Percentiles rank a stretch among this genome's conserved stretches.
phyloP scores from a whole-genome alignment of 2,888 invertebrate genomes.

The Sinopyrophorus schimmeli region DNA sequence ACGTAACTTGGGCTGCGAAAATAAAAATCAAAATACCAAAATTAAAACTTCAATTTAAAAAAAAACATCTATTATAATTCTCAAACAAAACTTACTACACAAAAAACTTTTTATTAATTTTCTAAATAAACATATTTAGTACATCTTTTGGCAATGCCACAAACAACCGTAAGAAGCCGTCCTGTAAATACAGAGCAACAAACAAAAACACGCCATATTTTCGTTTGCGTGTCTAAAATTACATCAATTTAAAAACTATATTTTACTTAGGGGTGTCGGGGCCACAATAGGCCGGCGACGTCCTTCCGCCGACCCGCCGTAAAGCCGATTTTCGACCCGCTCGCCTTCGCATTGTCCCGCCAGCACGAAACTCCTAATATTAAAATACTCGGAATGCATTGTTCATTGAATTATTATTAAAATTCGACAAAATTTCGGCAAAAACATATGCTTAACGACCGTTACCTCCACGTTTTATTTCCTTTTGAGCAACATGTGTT shows the following conservation, averaged over 20 bases:
- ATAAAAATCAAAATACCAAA: no score
- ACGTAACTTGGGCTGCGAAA: no score
- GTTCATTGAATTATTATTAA: constrained; percentile 31
- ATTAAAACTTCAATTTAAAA: no score
- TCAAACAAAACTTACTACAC: no score
- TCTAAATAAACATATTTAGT: no score
- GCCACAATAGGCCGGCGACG: constrained; percentile 21
- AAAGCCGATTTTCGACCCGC: constrained; percentile 8
- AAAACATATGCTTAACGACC: constrained; percentile 25
- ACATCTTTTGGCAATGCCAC: no score
- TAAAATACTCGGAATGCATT: constrained; percentile 32
- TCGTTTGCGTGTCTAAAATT: constrained; percentile 38
- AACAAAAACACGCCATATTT: constrained; percentile 23
- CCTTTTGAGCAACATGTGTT: neutral
- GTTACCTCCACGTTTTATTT: constrained; percentile 2
- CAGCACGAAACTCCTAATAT: constrained; percentile 35
- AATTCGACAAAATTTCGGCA: constrained; percentile 13
- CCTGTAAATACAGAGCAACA: constrained; percentile 7
- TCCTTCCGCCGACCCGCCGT: constrained; percentile 5
- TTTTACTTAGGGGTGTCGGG: constrained; percentile 34
- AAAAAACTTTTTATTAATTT: no score
- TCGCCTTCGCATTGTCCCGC: constrained; percentile 28
- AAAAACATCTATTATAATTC: no score
- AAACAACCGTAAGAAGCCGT: constrained; percentile 1
- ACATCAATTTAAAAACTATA: constrained; percentile 38